Base-by-base conservation (phyloP, 2,797 vertebrate genomes). In the Eulemur albifrons region DNA sequence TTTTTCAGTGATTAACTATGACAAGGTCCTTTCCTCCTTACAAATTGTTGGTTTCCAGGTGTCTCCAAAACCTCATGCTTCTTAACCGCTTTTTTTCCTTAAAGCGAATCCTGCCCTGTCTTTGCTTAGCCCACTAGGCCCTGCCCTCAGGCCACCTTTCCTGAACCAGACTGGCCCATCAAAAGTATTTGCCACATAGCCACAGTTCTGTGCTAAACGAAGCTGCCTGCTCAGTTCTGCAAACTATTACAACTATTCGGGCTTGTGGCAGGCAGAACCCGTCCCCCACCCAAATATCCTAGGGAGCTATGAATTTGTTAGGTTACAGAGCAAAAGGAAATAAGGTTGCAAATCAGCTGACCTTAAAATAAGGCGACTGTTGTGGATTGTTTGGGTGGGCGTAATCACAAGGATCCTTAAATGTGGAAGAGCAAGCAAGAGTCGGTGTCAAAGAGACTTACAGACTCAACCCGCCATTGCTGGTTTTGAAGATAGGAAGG, bases 261-360 rank as follows among this genome's bases (percentile, higher is more conserved):
- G 23, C 15, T 61, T 59, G 20, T 32, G 63, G 18, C 18, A 27
- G 30, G 79, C 27, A 70, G 17, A 80, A 23, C 12, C 8, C 14
- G 1, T 0, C 10, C 7, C 8, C 40, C 27, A 7, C 9, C 40
- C 0, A 10, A 43, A 23, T 32, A 35, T 50, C 48, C n/a, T 65
- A 7, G 3, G 87, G 17, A 69, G 35, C 43, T 87, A 43, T 75
- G 69, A 75, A 8, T 54, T 32, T 10, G 20, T 79, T 54, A 73
- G 45, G 43, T 32, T 50, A 69, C 4, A 59, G 88, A 59, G 54
- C 7, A n/a, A 82, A 76, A 35, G 14, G 43, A n/a, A 59, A 32
- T 70, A 54, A 21, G 61, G 38, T 27, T 77, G 70, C 40, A 63
- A 48, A 69, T 70, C 40, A 57, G 32, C 8, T 77, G n/a, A 43